Percentiles rank a stretch among this genome's conserved stretches.
Conservation (phyloP, 2,797 vertebrate genomes). For the Taenioides sp. region DNA sequence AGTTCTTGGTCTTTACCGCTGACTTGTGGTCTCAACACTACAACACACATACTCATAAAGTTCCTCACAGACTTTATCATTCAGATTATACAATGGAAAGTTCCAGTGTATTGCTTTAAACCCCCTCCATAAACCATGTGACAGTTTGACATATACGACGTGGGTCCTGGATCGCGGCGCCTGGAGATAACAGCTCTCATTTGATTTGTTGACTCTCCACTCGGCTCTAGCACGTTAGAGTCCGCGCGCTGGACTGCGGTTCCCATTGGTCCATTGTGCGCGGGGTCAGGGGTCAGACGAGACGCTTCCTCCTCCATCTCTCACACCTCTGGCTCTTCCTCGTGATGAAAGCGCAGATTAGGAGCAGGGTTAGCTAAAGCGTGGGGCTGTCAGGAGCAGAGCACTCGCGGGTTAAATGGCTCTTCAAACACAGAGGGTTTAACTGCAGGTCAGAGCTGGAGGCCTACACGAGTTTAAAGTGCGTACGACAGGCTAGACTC, state of each 20-base stretch:
- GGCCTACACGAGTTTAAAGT: too few relatives aligned
- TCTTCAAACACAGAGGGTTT: constrained; percentile 61
- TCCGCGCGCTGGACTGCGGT: constrained; percentile 14
- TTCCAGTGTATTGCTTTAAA: background rate
- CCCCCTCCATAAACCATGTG: constrained; percentile 23
- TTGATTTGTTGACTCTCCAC: constrained; percentile 61
- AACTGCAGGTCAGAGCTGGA: constrained; percentile 18
- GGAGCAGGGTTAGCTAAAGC: constrained; percentile 22
- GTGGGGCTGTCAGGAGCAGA: constrained; percentile 42
- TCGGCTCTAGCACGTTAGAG: constrained; percentile 38
- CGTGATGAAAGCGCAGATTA: constrained; percentile 77
- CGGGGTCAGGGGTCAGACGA: constrained; percentile 61
- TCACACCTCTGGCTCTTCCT: constrained; percentile 61
- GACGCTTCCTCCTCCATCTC: constrained; percentile 62
- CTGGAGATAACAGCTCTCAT: constrained; percentile 61
- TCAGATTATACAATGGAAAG: too few relatives aligned
- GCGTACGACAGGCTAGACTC: too few relatives aligned
- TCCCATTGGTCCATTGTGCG: constrained; percentile 41
- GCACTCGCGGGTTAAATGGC: constrained; percentile 60
- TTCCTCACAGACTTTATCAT: too few relatives aligned
- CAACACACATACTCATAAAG: background rate
- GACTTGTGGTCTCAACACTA: too few relatives aligned
- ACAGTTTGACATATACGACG: background rate
- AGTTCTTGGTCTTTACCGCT: too few relatives aligned
- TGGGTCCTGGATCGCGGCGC: constrained; percentile 22